Evolutionary conservation across 2,113 vertebrate genomes (phyloP).

Genomic region (Chrysochloris asiatica): DNA sequence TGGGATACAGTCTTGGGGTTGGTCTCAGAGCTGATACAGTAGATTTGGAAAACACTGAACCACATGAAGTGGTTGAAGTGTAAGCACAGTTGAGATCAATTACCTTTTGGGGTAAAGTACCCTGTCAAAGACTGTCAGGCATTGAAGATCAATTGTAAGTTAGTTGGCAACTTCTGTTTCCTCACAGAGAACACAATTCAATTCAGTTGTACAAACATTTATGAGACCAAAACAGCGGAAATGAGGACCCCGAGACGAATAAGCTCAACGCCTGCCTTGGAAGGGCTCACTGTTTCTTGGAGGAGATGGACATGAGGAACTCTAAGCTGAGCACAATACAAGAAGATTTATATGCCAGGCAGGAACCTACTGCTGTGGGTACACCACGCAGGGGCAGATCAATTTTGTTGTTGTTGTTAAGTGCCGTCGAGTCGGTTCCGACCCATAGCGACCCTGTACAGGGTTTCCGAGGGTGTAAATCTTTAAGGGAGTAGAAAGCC

Average conservation of each 20-base stretch:
- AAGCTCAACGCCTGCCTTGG: background rate
- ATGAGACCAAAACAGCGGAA: background rate
- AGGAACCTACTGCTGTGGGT: background rate
- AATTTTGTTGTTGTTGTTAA: background rate
- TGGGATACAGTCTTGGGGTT: background rate
- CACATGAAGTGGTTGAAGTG: background rate
- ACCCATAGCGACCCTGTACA: no score
- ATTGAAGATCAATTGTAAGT: slow-evolving; percentile 32
- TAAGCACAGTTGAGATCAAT: background rate
- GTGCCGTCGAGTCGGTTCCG: no score
- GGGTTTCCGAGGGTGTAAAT: no score
- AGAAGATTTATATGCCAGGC: background rate
- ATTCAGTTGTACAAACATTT: slow-evolving; percentile 36
- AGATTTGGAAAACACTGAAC: background rate
- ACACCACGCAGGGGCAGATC: background rate
- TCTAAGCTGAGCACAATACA: background rate
- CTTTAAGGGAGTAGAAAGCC: no score
- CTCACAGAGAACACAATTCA: slow-evolving; percentile 28
- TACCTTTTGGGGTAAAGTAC: slow-evolving; percentile 20
- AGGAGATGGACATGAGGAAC: background rate
- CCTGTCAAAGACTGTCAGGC: slow-evolving; percentile 6
- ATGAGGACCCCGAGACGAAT: background rate
- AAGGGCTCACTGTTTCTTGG: background rate
- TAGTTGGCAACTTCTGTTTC: slow-evolving; percentile 21
- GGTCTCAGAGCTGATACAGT: background rate